A percentile compares a stretch with the other conserved stretches of the same genome.
Conservation (phyloP, 2,888 invertebrate species). For the Electrophaes corylata region DNA sequence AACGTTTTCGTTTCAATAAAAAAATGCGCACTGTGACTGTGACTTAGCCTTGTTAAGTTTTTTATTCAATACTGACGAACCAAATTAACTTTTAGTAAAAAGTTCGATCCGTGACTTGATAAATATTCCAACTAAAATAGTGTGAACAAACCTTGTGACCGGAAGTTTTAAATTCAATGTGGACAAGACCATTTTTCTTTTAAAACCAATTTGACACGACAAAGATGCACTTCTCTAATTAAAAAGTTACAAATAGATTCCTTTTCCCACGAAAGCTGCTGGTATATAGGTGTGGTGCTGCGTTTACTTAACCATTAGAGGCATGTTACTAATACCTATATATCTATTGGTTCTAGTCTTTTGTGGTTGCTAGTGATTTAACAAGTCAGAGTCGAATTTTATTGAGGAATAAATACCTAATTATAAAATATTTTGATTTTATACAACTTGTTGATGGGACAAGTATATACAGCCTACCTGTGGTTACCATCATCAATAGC, state of each 20-base stretch:
- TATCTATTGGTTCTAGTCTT: too few species aligned
- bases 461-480: too few species aligned
- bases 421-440: too few species aligned
- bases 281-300: slow-evolving; percentile 5
- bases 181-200: slow-evolving; percentile 30
- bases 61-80: not conserved
- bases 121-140: slow-evolving; percentile 13
- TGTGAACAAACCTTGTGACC: slow-evolving; percentile 28
- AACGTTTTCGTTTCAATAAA: not conserved
- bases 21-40: not conserved
- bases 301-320: slow-evolving; percentile 3
- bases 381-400: too few species aligned
- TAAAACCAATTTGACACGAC: slow-evolving; percentile 32
- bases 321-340: not conserved
- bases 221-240: slow-evolving; percentile 40
- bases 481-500: too few species aligned
- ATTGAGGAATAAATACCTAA: too few species aligned
- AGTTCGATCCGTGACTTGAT: not conserved
- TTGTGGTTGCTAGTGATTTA: too few species aligned
- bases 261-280: slow-evolving; percentile 37
- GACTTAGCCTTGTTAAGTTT: not conserved
- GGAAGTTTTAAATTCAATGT: slow-evolving; percentile 35
- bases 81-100: not conserved
- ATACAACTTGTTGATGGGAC: too few species aligned
- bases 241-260: slow-evolving; percentile 33